Base-by-base conservation (phyloP, 2,113 vertebrate genomes). In the Drymodes brunneopygia region DNA sequence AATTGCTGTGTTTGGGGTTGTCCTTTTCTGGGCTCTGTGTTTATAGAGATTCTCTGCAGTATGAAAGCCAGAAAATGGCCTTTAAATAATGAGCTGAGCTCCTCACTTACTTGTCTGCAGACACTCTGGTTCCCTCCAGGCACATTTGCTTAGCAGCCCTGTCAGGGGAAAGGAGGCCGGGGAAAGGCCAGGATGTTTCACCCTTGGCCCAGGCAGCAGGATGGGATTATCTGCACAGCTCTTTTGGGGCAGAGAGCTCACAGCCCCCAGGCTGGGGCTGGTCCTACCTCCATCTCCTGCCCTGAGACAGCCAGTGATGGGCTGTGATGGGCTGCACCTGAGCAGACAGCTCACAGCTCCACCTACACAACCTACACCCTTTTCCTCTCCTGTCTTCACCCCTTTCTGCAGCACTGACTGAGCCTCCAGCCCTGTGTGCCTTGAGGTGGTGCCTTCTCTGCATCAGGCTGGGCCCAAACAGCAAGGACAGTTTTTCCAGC, bases 201-300 rank as follows among this genome's bases (percentile, higher is more conserved):
- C 12, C 51, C 45, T 12, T 50, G 18, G 27, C 20, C 57, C 56
- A 10, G 3, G 20, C 38, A 75, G 80, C 53, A 60, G 44, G 44
- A 51, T 4, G 8, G 53, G 15, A 20, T 83, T 91, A 27, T 25
- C 29, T 1, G 0, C 51, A 58, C 47, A 21, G 24, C 53, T 45
- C 18, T 73, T 19, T 36, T 7, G 22, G 66, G 72, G 19, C 27
- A 50, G 24, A 35, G 29, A 23, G 47, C 62, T 57, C 29, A 8
- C 0, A 0, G 66, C 28, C 81, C 58, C 31, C 53, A 60, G 29
- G 10, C 3, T 29, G 11, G 2, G 23, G 18, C 15, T 64, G 38
- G 2, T 78, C 64, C 81, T 28, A 28, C 8, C 25, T 79, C 79
- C 38, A 27, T 24, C n/a, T 83, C 45, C 50, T 2, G 17, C 38